Evolutionary conservation across 2,113 vertebrate genomes (phyloP).

Genomic region (Takifugu bimaculatus): DNA sequence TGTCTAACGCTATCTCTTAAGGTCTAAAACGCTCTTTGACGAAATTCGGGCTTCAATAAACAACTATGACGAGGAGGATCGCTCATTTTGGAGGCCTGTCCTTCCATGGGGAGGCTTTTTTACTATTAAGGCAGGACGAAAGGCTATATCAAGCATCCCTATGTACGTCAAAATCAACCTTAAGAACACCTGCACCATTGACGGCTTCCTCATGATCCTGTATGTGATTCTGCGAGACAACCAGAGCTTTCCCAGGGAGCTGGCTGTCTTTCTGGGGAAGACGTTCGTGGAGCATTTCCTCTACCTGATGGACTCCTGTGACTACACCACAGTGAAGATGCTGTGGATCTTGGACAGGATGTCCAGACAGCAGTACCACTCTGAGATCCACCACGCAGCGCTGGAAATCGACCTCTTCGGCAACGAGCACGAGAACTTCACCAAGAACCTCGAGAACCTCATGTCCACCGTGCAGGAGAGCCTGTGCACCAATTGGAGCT

Average conservation of each 20-base stretch:
- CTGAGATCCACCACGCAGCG: conserved; percentile 78
- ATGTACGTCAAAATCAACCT: conserved; percentile 85
- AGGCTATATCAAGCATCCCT: conserved; percentile 84
- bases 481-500: conserved; percentile 80
- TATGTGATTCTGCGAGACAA: conserved; percentile 88
- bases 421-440: conserved; percentile 89
- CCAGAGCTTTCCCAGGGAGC: conserved; percentile 78
- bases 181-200: conserved; percentile 90
- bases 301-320: conserved; percentile 86
- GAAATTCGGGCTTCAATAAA: conserved; percentile 88
- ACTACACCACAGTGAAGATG: conserved; percentile 87
- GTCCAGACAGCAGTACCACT: conserved; percentile 86
- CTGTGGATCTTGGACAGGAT: conserved; percentile 91
- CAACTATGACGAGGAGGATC: conserved; percentile 82
- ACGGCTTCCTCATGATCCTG: conserved; percentile 87
- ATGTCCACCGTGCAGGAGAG: conserved; percentile 87
- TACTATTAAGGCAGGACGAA: conserved; percentile 82
- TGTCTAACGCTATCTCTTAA: conserved; percentile 32
- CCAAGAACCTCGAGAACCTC: conserved; percentile 84
- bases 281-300: conserved; percentile 85
- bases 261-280: conserved; percentile 81
- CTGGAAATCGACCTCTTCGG: conserved; percentile 87
- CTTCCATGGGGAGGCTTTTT: conserved; percentile 89
- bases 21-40: conserved; percentile 87
- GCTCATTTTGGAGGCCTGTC: conserved; percentile 87